These are phyloP conservation scores for Eupithecia dodoneata DNA, from an alignment of 2,888 invertebrate species.

Conservation along the genomic window DNA sequence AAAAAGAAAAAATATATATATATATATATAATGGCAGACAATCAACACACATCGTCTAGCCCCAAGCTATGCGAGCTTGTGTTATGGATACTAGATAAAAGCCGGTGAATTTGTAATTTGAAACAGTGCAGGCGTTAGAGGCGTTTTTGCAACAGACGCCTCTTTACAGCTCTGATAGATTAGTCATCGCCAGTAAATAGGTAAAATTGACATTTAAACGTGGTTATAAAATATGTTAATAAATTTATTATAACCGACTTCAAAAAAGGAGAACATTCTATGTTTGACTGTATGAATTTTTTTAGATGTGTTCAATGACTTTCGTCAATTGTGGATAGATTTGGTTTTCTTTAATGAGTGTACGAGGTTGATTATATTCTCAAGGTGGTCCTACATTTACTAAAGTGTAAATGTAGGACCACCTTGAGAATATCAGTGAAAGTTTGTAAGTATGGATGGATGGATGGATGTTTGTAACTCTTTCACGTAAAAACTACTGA, in stretches of 20 bases:
- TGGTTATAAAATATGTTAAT: background rate
- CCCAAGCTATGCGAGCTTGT: background rate
- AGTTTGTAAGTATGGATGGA: too few relatives aligned
- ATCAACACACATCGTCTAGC: background rate
- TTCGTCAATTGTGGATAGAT: background rate
- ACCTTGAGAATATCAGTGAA: too few relatives aligned
- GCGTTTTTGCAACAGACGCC: constrained; percentile 23
- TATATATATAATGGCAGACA: background rate
- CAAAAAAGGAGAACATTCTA: background rate
- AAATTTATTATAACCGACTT: background rate
- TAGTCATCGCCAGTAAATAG: background rate
- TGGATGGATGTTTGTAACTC: too few relatives aligned
- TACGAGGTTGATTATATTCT: background rate
- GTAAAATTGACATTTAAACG: background rate
- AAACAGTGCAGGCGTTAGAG: constrained; percentile 24
- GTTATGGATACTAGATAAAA: background rate
- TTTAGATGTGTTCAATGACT: background rate
- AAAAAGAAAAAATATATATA: too few relatives aligned
- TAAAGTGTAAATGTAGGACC: too few relatives aligned
- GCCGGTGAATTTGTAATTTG: constrained; percentile 20
- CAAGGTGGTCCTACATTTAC: too few relatives aligned
- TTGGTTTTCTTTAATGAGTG: background rate
- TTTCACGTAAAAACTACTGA: too few relatives aligned
- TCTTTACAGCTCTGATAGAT: background rate
- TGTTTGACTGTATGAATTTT: background rate